Percentiles rank a stretch among this genome's conserved stretches.
Conservation (phyloP, 2,113 vertebrate genomes). For the Platysternon megacephalum region DNA sequence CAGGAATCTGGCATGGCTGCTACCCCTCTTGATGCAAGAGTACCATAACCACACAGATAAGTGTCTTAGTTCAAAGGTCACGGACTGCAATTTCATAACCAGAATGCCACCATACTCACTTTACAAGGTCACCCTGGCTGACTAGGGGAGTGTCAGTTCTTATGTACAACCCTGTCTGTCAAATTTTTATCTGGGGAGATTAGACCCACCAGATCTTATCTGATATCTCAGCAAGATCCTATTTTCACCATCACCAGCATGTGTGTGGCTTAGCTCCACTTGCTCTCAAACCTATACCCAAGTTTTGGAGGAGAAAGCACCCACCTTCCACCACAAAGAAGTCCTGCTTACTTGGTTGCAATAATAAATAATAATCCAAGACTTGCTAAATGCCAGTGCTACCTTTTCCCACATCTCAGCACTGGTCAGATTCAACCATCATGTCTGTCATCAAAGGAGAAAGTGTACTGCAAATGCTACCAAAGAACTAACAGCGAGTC, state of each 20-base stretch:
- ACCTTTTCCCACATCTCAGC: neutral
- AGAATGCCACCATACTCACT: rapidly evolving
- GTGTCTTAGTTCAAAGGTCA: neutral
- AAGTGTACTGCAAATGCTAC: neutral
- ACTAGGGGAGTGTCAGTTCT: neutral
- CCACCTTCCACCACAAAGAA: neutral
- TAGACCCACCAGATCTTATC: neutral
- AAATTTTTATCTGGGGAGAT: neutral
- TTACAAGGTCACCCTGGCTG: neutral
- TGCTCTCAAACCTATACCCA: neutral
- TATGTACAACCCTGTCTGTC: rapidly evolving
- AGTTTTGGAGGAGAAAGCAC: neutral
- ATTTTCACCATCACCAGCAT: neutral
- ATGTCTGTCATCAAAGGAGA: neutral
- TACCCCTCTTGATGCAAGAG: neutral
- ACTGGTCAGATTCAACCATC: neutral
- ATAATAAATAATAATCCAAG: neutral
- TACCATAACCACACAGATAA: neutral
- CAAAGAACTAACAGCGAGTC: neutral
- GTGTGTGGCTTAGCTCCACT: neutral
- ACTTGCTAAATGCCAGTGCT: neutral
- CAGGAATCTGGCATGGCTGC: neutral
- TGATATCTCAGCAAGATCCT: neutral
- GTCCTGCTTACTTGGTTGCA: neutral
- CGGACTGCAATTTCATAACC: rapidly evolving